Base-by-base conservation (phyloP, 1,140 invertebrate genomes). In the Drosophila hydei region DNA sequence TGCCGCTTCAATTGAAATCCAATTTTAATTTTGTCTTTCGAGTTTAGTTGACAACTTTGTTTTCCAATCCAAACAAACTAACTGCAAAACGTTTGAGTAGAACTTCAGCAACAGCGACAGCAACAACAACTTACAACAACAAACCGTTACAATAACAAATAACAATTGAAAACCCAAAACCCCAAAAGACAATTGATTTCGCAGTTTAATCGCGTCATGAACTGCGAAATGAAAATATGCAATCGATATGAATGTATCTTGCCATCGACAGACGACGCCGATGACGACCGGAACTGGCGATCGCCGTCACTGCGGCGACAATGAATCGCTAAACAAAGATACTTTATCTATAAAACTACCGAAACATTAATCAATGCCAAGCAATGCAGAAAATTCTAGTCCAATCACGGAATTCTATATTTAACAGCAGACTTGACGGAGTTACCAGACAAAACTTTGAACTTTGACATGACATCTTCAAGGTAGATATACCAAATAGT, bases 121-220 rank as follows among this genome's bases (percentile, higher is more conserved):
- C 16, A 16, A 38, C 16, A 14, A 16, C 33, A 55, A 62, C 12
- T 27, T 48, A 38, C 30, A 48, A 60, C 9, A 45, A 25, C 8
- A 48, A 47, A 42, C 19, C 25, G 4, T 25, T 11, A 40, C 5
- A 45, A 51, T 14, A 40, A 30, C 21, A 70, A 51, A 48, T n/a
- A 14, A 23, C 18, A 23, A 9, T 23, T 23, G 61, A 42, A 50
- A 67, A 21, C 36, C 25, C 21, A 42, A n/a, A 54, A 36, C n/a
- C 51, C 51, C 4, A 60, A 48, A 40, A 70, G 73, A 59, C 77
- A 83, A 75, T 83, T 83, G 78, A 81, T 81, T 83, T 33, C 75
- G 79, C 79, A 77, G 56, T 70, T 77, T 51, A 40, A 60, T 56
- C 51, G 71, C 73, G 73, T 80, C 79, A 83, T 83, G 75, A 81